Evolutionary conservation across 64 coral and sea anemone genomes (phyloP).

Genomic region (Anthopleura sola): DNA sequence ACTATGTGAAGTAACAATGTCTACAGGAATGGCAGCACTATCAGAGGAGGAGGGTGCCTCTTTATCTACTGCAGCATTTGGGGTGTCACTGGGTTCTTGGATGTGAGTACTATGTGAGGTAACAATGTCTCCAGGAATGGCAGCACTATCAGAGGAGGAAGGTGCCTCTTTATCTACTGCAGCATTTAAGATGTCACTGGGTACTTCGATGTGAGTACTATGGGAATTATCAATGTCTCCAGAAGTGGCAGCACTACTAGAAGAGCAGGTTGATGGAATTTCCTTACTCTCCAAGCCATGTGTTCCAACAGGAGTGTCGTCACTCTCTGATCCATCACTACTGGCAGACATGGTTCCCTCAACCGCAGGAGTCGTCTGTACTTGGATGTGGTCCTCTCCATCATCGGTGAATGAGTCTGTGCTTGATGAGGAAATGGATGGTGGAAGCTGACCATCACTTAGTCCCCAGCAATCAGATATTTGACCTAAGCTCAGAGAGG

Average conservation of each 20-base stretch:
- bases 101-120: neutral
- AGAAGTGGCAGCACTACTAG: neutral
- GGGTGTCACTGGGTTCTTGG: neutral
- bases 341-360: neutral
- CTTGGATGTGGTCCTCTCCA: neutral
- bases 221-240: neutral
- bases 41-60: too few relatives aligned
- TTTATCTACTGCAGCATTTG: neutral
- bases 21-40: too few relatives aligned
- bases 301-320: neutral
- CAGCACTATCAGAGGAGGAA: neutral
- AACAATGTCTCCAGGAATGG: neutral
- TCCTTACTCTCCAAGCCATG: neutral
- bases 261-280: neutral
- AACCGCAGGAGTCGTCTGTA: neutral
- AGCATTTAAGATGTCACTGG: neutral
- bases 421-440: neutral
- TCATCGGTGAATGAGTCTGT: neutral
- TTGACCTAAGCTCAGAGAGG: neutral
- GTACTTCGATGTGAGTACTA: neutral
- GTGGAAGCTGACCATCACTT: slow-evolving; percentile 8
- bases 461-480: neutral
- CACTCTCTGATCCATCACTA: neutral
- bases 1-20: neutral
- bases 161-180: too few relatives aligned